These are phyloP conservation scores for Cryptocephalus moraei DNA, from an alignment of 2,888 invertebrate species.

Conservation along the genomic window DNA sequence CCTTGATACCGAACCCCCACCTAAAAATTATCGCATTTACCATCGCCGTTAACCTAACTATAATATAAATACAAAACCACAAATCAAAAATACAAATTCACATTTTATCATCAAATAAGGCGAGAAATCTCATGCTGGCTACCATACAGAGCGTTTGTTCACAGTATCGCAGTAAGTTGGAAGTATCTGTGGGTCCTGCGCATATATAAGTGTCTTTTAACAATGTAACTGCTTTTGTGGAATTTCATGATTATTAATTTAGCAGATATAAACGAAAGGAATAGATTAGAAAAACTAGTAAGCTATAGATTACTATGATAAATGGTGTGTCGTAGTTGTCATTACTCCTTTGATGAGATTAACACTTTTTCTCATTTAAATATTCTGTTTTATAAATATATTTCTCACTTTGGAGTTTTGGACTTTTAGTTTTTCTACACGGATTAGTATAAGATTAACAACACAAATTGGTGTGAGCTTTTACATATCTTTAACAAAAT, in stretches of 20 bases:
- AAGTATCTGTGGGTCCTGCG: slow-evolving; percentile 11
- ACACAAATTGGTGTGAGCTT: no score
- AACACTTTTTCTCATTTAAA: no score
- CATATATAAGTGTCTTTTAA: slow-evolving; percentile 9
- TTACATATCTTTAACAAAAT: no score
- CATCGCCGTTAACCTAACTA: not conserved
- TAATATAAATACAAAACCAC: not conserved
- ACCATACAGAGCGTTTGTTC: slow-evolving; percentile 37
- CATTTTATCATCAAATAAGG: slow-evolving; percentile 24
- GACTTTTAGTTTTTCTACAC: no score
- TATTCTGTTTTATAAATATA: no score
- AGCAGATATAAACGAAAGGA: not conserved
- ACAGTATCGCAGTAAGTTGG: slow-evolving; percentile 39
- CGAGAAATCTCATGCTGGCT: slow-evolving; percentile 38
- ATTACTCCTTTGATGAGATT: no score
- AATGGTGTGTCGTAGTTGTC: no score
- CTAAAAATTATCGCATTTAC: slow-evolving; percentile 4
- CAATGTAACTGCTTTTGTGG: not conserved
- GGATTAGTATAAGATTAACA: no score
- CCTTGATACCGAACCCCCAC: not conserved
- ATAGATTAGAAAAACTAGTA: not conserved
- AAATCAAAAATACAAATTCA: slow-evolving; percentile 2
- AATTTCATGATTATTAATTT: not conserved
- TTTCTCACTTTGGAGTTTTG: no score
- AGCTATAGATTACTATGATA: no score